A percentile compares a stretch with the other conserved stretches of the same genome.
Evolutionary conservation across 2,888 invertebrate genomes (phyloP).

Genomic region (Sycophila texana): DNA sequence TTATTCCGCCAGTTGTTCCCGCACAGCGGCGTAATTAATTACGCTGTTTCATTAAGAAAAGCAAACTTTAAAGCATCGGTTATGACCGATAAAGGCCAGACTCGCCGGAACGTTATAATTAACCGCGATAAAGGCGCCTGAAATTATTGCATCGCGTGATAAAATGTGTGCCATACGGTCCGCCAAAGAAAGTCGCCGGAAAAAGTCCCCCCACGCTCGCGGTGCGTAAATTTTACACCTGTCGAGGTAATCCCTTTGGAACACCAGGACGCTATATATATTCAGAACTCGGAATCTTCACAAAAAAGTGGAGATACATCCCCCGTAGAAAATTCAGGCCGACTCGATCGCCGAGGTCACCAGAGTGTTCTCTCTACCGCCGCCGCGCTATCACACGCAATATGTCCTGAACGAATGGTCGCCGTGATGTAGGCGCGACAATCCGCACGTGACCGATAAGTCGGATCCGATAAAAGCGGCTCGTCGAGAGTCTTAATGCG

Average conservation of each 20-base stretch:
- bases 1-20: neutral
- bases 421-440: constrained; percentile 55
- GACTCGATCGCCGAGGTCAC: constrained; percentile 10
- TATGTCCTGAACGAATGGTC: constrained; percentile 40
- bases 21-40: constrained; percentile 13
- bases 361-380: neutral
- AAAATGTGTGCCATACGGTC: neutral
- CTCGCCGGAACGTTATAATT: constrained; percentile 13
- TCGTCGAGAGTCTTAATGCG: neutral
- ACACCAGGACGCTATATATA: neutral
- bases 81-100: constrained; percentile 5
- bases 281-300: neutral
- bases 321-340: neutral
- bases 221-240: neutral
- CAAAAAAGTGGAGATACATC: neutral
- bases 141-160: constrained; percentile 46
- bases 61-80: constrained; percentile 33
- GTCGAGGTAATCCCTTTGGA: neutral
- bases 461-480: constrained; percentile 52
- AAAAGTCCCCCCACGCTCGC: neutral
- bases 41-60: constrained; percentile 9
- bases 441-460: constrained; percentile 60
- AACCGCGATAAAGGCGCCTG: constrained; percentile 19
- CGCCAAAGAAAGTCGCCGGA: neutral
- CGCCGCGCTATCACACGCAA: constrained; percentile 46